Base-by-base conservation (phyloP, 2,888 invertebrate species). In the Eilema griseolum region DNA sequence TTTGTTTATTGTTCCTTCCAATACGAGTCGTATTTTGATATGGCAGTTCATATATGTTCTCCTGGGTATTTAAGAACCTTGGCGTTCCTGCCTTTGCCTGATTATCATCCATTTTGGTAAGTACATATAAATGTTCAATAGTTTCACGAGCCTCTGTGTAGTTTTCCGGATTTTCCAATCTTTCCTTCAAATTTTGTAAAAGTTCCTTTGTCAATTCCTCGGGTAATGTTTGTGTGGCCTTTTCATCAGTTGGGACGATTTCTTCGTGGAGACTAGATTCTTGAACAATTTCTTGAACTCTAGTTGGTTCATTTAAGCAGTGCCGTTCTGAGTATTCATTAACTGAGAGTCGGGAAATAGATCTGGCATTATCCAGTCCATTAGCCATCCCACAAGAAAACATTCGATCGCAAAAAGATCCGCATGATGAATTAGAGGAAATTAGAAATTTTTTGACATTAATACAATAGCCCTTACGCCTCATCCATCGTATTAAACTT, bases 191-290 rank as follows among this genome's bases (percentile, higher is more conserved):
- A 76, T 96, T 96, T 79, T 96, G 96, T 72, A 98, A 90, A 66
- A 97, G 95, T 82, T 98, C 97, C 80, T 97, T 96, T 0, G 97
- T 97, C 63, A 98, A 86, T 87, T 97, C 97, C 86, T 97, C 97
- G 0, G 97, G 97, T 66, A 97, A 91, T 0, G 97, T 97, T 86
- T 97, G 97, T 1, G 97, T 97, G 37, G 96, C 96, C 89, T 97
- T 97, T 83, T 97, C 96, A 79, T 96, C 96, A 46, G 93, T 92
- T 26, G 92, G 92, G 10, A 89, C 81, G 11, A 73, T 74, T 66
- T 87, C 86, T 56, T 90, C 81, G 77, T 94, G 80, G 79, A 95
- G 69, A 37, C 80, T 82, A 0, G 92, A 85, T 81, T 93, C 94
- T 78, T 92, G 91, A 24, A 89, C 78, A 12, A 87, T 78, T 26